Conservation (phyloP, 1,140 invertebrate genomes). For the Cherax destructor region DNA sequence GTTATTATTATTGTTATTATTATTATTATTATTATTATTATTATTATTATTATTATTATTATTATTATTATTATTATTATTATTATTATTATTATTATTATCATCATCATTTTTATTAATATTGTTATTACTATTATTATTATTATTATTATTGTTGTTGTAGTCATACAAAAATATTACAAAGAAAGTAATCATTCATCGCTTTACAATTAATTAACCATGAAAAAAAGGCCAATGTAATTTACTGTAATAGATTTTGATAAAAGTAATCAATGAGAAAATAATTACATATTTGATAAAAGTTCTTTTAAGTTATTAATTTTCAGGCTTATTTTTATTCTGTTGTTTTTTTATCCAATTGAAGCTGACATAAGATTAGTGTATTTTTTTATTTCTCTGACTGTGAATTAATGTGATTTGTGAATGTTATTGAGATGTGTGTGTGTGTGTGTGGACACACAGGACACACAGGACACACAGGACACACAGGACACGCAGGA, state of each 20-base stretch:
- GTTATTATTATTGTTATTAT: background rate
- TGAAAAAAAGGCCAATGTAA: background rate
- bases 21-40: constrained; percentile 12
- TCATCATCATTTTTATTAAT: background rate
- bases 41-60: constrained; percentile 12
- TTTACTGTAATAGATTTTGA: background rate
- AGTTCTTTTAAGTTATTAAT: background rate
- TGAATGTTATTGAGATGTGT: background rate
- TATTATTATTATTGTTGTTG: background rate
- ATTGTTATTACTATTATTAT: background rate
- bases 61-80: constrained; percentile 5
- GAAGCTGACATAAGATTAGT: background rate
- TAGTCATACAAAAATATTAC: background rate
- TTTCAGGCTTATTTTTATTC: background rate
- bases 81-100: constrained; percentile 12
- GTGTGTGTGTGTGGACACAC: background rate
- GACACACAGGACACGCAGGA: no score
- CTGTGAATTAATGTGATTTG: background rate
- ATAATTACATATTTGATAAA: background rate
- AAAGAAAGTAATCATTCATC: background rate
- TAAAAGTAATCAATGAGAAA: background rate
- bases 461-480: no score
- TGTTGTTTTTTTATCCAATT: background rate
- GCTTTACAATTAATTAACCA: background rate
- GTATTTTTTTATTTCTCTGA: background rate